Base-by-base conservation (phyloP, 2,113 vertebrate species). In the Cebidichthys violaceus region DNA sequence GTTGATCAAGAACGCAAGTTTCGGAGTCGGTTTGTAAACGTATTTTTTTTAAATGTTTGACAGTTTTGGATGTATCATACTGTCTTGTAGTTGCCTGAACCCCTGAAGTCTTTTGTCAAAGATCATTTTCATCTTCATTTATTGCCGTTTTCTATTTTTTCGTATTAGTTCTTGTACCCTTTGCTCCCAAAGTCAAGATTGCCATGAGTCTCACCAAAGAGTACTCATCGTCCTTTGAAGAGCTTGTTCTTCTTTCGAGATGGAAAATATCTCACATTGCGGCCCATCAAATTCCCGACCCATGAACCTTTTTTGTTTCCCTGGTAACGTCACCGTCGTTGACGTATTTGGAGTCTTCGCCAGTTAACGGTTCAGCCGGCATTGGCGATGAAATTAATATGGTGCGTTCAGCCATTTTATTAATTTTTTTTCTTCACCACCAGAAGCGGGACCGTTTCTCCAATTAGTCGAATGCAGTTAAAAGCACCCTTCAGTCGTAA, bases 381-480 rank as follows among this genome's bases (percentile, higher is more conserved):
- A 33, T 54, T 54, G 59, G 75, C 68, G 69, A 72, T 90, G 85
- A 86, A 89, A 91, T 88, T 79, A 86, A 88, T 85, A 87, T 3
- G 67, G 69, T 57, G 75, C 84, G 82, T 77, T 92, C 75, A 69
- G 39, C 45, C 76, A 15, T 70, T 41, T 45, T 79, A 59, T 78
- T 85, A 66, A 50, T 87, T 64, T 60, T 87, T n/a, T 50, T 47
- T 9, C 73, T 62, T 24, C 39, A 15, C 77, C 31, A 75, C 54
- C 65, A 82, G 72, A 90, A 89, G 83, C 35, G 10, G 68, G 71
- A 41, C 37, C 22, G 41, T 81, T 87, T 84, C 57, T 81, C 81
- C 70, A 87, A 83, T 92, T 79, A 82, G 79, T 85, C 72, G 83
- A 85, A 86, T 35, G 86, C 81, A 74, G 83, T 87, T 88, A 83